Conservation (phyloP, 2,113 vertebrate species). For the Larimichthys crocea region DNA sequence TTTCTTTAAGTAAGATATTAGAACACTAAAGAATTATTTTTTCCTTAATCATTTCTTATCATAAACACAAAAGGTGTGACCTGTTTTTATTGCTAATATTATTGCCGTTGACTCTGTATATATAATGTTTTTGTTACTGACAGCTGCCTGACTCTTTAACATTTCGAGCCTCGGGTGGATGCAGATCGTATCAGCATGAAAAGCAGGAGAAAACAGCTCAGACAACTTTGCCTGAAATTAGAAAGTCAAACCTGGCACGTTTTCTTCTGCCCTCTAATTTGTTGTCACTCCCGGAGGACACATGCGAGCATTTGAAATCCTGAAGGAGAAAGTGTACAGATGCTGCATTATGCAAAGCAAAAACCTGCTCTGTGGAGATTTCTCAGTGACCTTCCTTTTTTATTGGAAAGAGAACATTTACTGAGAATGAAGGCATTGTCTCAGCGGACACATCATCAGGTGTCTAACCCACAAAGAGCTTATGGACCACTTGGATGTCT, state of each 20-base stretch:
- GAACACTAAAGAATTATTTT: not conserved
- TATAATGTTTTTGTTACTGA: slow-evolving; percentile 25
- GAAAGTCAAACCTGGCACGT: not conserved
- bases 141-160: slow-evolving; percentile 3
- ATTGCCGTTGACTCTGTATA: slow-evolving; percentile 8
- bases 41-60: slow-evolving; percentile 19
- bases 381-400: not conserved
- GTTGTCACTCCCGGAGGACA: not conserved
- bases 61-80: not conserved
- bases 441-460: slow-evolving; percentile 29
- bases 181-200: slow-evolving; percentile 10
- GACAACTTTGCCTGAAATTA: slow-evolving; percentile 14
- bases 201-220: slow-evolving; percentile 4
- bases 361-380: not conserved
- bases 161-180: slow-evolving; percentile 11
- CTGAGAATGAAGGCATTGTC: slow-evolving; percentile 32
- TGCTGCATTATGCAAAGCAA: slow-evolving; percentile 14
- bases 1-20: slow-evolving; percentile 5
- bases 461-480: slow-evolving; percentile 47
- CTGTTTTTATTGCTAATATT: slow-evolving; percentile 16
- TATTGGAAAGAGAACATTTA: not conserved
- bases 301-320: not conserved
- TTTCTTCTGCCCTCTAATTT: not conserved
- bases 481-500: slow-evolving; percentile 32
- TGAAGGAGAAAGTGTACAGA: slow-evolving; percentile 13